Conservation (phyloP, 2,113 vertebrate species). For the Patagioenas fasciata region DNA sequence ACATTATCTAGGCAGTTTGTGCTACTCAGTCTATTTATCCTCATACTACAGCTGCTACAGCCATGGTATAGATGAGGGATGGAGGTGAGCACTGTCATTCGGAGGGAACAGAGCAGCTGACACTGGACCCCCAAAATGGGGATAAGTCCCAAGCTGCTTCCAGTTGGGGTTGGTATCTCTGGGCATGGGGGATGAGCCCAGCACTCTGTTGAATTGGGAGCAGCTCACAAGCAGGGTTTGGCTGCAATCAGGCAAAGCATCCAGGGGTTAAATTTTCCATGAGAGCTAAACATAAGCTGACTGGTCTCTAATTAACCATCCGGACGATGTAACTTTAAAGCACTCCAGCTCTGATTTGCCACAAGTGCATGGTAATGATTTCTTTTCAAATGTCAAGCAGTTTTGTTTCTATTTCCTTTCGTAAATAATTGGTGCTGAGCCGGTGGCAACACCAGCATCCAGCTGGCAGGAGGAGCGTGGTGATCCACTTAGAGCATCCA, state of each 20-base stretch:
- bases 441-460: constrained; percentile 32
- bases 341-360: constrained; percentile 75
- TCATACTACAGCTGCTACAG: constrained; percentile 14
- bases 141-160: background rate
- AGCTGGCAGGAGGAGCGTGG: constrained; percentile 8
- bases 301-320: constrained; percentile 54
- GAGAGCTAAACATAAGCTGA: constrained; percentile 28
- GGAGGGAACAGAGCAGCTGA: background rate
- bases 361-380: constrained; percentile 75
- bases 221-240: background rate
- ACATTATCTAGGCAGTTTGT: constrained; percentile 33
- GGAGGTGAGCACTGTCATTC: background rate
- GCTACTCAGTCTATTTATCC: constrained; percentile 43
- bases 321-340: constrained; percentile 54
- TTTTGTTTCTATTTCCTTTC: constrained; percentile 68
- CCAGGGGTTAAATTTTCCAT: constrained; percentile 41
- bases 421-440: constrained; percentile 68
- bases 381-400: constrained; percentile 80
- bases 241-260: background rate
- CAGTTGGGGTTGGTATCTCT: background rate
- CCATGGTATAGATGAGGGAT: background rate
- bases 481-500: background rate
- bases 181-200: background rate
- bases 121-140: background rate
- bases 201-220: background rate